Conservation (phyloP, 2,797 vertebrate genomes). For the Sebastes aleutianus region DNA sequence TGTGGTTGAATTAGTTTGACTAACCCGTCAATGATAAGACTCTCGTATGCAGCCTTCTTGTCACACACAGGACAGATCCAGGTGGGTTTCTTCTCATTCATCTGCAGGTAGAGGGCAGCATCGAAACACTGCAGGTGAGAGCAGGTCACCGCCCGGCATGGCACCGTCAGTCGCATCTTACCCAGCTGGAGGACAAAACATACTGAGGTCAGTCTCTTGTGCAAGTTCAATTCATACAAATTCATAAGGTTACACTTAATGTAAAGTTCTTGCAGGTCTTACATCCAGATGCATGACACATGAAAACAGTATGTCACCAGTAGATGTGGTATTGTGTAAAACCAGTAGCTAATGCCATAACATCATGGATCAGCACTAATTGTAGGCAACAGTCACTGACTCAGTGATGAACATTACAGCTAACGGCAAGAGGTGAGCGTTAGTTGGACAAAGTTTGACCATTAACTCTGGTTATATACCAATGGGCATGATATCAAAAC, state of each 20-base stretch:
- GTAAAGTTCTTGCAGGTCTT: background rate
- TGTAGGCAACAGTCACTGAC: background rate
- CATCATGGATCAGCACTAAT: background rate
- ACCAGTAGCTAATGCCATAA: background rate
- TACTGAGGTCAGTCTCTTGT: background rate
- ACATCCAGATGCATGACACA: too few species aligned
- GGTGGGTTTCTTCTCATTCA: conserved; percentile 98
- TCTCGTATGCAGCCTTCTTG: conserved; percentile 95
- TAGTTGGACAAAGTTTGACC: background rate
- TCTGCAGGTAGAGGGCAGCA: conserved; percentile 95
- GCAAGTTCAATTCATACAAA: background rate
- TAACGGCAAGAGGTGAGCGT: background rate
- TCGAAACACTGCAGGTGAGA: conserved; percentile 98
- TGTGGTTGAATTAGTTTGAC: conserved; percentile 6
- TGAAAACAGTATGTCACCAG: background rate
- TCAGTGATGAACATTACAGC: background rate
- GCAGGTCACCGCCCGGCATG: conserved; percentile 94
- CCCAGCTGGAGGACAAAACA: conserved; percentile 83
- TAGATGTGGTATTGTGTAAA: background rate
- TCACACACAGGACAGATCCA: conserved; percentile 99
- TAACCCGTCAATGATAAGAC: conserved; percentile 95
- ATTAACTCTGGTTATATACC: background rate
- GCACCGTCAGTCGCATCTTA: conserved; percentile 95
- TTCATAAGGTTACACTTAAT: background rate
- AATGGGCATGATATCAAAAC: background rate